Percentiles rank a stretch among this genome's conserved stretches.
These are phyloP conservation scores for Steinernema carpocapsae DNA, from an alignment of 2,888 invertebrate genomes.

Conservation along the genomic window DNA sequence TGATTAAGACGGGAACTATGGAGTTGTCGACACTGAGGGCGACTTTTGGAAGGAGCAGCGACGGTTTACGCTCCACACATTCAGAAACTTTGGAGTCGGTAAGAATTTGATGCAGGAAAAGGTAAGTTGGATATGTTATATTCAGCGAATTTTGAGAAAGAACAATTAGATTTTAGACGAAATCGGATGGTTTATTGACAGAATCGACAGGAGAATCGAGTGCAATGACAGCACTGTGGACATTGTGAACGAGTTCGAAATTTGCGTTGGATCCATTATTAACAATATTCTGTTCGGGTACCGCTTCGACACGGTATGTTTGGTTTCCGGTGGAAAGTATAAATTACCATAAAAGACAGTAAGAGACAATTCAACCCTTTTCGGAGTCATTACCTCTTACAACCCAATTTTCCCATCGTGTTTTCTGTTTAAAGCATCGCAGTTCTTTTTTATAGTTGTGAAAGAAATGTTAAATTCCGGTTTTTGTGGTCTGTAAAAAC, in stretches of 20 bases:
- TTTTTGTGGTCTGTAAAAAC: too few relatives aligned
- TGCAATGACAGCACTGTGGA: not conserved
- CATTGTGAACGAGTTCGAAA: conserved; percentile 27
- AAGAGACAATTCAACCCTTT: too few relatives aligned
- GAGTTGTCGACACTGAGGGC: conserved; percentile 39
- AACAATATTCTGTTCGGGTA: conserved; percentile 42
- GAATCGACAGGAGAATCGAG: conserved; percentile 34
- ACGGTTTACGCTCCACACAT: conserved; percentile 36
- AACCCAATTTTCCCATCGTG: too few relatives aligned
- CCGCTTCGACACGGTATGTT: conserved; percentile 23
- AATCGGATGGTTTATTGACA: conserved; percentile 32
- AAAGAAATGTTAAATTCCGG: not conserved
- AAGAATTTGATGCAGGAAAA: conserved; percentile 41
- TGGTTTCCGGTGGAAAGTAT: too few relatives aligned
- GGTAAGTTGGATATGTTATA: conserved; percentile 25
- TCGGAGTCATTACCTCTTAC: too few relatives aligned
- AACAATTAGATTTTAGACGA: conserved; percentile 38
- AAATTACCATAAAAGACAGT: too few relatives aligned
- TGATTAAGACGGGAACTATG: conserved; percentile 30
- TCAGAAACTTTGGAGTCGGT: conserved; percentile 42
- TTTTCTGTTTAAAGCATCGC: too few relatives aligned
- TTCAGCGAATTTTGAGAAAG: not conserved
- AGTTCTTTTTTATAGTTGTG: too few relatives aligned
- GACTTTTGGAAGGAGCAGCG: conserved; percentile 40
- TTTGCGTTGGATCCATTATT: conserved; percentile 44